A percentile compares a stretch with the other conserved stretches of the same genome.
Conservation (phyloP, 2,888 invertebrate genomes). For the Euclidia mi region DNA sequence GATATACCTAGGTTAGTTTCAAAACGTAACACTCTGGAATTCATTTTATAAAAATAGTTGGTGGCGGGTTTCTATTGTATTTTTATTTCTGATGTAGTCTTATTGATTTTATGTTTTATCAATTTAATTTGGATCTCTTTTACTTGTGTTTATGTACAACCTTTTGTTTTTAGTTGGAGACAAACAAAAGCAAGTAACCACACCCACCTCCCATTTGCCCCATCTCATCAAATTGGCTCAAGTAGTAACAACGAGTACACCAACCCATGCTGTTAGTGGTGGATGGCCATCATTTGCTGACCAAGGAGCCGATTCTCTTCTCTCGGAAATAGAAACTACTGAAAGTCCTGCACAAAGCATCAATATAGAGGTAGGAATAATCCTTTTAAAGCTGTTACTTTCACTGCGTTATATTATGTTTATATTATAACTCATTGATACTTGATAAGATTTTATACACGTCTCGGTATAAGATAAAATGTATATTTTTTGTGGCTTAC, state of each 20-base stretch:
- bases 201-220: conserved; percentile 78
- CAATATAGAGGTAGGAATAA: conserved; percentile 74
- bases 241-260: conserved; percentile 82
- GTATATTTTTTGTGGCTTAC: no score
- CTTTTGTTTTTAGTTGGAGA: conserved; percentile 58
- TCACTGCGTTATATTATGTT: no score
- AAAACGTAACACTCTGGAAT: background rate
- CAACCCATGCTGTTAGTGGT: conserved; percentile 73
- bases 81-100: background rate
- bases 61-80: background rate
- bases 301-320: conserved; percentile 80
- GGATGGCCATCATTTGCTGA: conserved; percentile 81
- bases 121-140: no score
- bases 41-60: no score
- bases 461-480: no score
- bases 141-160: no score
- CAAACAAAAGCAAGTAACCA: conserved; percentile 72
- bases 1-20: conserved; percentile 63
- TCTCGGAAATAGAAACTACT: conserved; percentile 83
- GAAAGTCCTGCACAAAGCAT: conserved; percentile 78
- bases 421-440: no score
- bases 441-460: no score
- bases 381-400: no score
- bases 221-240: conserved; percentile 73
- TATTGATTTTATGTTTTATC: no score